Conservation (phyloP, 2,888 invertebrate species). For the Dioctria linearis region DNA sequence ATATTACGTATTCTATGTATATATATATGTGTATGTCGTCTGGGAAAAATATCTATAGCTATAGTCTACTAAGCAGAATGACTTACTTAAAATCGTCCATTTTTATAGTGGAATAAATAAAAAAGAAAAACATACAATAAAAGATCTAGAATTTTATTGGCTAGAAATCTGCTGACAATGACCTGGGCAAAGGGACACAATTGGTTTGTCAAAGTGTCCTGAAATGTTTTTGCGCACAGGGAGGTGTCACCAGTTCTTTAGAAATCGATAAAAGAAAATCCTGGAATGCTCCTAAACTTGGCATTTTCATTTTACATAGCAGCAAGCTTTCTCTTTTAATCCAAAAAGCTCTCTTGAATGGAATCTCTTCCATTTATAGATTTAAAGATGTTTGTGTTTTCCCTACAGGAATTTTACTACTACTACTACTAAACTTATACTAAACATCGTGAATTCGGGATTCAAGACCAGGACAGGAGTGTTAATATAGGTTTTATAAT, state of each 20-base stretch:
- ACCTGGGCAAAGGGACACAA: conserved; percentile 62
- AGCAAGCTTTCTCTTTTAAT: conserved; percentile 53
- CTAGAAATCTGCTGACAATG: conserved; percentile 61
- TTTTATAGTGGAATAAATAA: background rate
- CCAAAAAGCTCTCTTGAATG: background rate
- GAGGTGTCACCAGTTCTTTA: conserved; percentile 61
- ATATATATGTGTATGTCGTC: background rate
- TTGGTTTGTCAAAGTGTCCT: conserved; percentile 63
- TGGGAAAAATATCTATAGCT: background rate
- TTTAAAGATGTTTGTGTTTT: background rate
- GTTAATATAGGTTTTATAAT: no score
- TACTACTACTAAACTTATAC: no score
- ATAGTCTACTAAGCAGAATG: background rate
- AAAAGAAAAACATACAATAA: conserved; percentile 6
- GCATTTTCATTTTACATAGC: background rate
- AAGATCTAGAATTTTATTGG: conserved; percentile 61
- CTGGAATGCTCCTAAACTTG: conserved; percentile 40
- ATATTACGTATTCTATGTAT: no score
- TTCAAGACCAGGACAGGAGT: no score
- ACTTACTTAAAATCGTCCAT: conserved; percentile 29
- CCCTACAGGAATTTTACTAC: no score
- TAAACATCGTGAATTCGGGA: no score
- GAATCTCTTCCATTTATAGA: background rate
- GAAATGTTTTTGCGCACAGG: conserved; percentile 62
- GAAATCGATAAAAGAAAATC: conserved; percentile 51